Evolutionary conservation across 2,888 invertebrate genomes (phyloP), one percentile per base, ranked within the genome.

Genomic region (Ellobium chinense): DNA sequence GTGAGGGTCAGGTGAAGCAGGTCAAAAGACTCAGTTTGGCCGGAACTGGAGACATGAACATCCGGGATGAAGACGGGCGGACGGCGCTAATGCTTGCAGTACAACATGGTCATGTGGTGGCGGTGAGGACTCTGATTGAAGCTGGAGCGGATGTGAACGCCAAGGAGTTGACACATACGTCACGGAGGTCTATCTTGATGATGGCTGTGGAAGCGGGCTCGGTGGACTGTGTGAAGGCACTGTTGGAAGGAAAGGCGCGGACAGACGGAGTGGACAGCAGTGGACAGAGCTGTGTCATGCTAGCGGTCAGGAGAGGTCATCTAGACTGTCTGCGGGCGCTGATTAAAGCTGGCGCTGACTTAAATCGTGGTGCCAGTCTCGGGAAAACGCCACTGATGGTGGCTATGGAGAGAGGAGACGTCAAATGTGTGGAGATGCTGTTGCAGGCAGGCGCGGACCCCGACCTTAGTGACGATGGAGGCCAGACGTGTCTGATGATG

Each of bases 81-180:
- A 72, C 18, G 4, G 72, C 72, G 12, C 24, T 72, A 9, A 72
- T 72, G 72, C 24, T 72, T 34, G 72, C 72, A 0, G 72, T 72
- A 14, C 58, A 72, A 24, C 72, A 72, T 60, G 34, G 60, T 4
- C 72, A 72, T 37, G 58, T 7, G 9, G 36, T 72, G 0, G 72
- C 72, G 2, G 60, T 60, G 12, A 29, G 58, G 72, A 72, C 72
- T 24, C 58, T 72, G n/a, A n/a, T 72, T 1, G 72, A 72, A 24
- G 72, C 72, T 34, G 72, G 72, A 14, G 72, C 72, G n/a, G 72
- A 72, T 7, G 72, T 37, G 2, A 72, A 72, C 27, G 56, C 72
- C 0, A 72, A 60, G 24, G 72, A 72, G 60, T 27, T 72, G 37
- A 58, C 72, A 2, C 72, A 72, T 27, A 72, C 72, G 0, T 60